A percentile compares a stretch with the other conserved stretches of the same genome.
These are phyloP conservation scores for Hermaeophaga mercurialis DNA, from an alignment of 2,888 invertebrate genomes.

Conservation along the genomic window DNA sequence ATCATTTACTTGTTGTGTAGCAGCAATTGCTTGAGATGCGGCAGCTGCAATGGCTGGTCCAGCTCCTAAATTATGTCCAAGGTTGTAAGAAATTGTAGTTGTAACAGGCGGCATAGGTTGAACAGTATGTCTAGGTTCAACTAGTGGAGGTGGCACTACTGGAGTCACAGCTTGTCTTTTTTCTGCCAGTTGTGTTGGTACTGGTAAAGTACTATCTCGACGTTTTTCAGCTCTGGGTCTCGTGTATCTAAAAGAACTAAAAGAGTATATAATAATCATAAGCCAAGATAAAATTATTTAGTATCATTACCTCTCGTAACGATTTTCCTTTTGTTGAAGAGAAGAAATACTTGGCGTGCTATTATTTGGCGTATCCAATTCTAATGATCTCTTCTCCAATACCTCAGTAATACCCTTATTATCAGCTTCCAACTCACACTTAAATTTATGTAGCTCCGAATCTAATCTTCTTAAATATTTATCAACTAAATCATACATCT, in stretches of 20 bases:
- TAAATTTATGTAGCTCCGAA: conserved; percentile 93
- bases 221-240: conserved; percentile 73
- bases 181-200: conserved; percentile 57
- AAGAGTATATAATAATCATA: too few relatives aligned
- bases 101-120: conserved; percentile 36
- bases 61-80: conserved; percentile 80
- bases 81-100: conserved; percentile 67
- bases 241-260: conserved; percentile 43
- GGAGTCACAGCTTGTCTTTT: conserved; percentile 55
- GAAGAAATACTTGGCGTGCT: conserved; percentile 55
- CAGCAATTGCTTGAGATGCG: conserved; percentile 94
- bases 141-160: conserved; percentile 43
- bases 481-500: conserved; percentile 93
- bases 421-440: conserved; percentile 98
- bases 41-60: conserved; percentile 91
- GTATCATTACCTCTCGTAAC: conserved; percentile 60
- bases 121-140: conserved; percentile 47
- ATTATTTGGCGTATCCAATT: conserved; percentile 75
- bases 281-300: too few relatives aligned
- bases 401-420: conserved; percentile 97
- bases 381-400: conserved; percentile 90
- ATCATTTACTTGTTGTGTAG: conserved; percentile 86
- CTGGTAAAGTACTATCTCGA: conserved; percentile 67
- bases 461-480: conserved; percentile 88
- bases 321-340: conserved; percentile 84